Conservation (phyloP, 2,888 invertebrate species). For the Cylloceria caligata region DNA sequence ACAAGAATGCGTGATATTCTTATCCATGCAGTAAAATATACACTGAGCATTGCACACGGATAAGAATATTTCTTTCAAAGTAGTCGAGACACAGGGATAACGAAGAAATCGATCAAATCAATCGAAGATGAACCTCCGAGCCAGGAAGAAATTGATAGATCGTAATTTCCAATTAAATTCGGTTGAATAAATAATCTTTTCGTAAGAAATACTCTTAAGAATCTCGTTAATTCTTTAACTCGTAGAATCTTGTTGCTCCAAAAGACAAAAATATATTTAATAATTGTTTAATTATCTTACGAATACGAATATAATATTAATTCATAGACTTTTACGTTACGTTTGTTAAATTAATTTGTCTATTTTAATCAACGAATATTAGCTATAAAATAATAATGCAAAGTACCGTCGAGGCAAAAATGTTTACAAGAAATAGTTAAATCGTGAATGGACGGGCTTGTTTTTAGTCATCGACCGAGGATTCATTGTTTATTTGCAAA, state of each 20-base stretch:
- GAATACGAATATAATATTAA: too few relatives aligned
- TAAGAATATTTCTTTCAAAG: constrained; percentile 40
- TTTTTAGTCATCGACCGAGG: neutral
- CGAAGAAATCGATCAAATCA: constrained; percentile 33
- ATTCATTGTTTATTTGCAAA: constrained; percentile 3
- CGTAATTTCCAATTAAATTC: neutral
- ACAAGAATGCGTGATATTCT: constrained; percentile 30
- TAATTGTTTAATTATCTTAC: too few relatives aligned
- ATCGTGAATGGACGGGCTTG: neutral
- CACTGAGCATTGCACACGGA: constrained; percentile 45
- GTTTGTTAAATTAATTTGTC: too few relatives aligned
- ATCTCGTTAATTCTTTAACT: neutral
- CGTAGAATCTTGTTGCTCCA: neutral
- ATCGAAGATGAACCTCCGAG: neutral
- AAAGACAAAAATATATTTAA: neutral
- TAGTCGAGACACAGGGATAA: constrained; percentile 25
- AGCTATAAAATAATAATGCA: neutral
- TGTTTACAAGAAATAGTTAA: neutral
- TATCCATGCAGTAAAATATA: constrained; percentile 45
- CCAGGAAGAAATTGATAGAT: neutral
- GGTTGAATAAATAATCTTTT: neutral
- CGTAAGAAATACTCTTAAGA: neutral
- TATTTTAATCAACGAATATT: neutral
- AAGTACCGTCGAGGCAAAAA: neutral
- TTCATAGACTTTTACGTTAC: too few relatives aligned